Evolutionary conservation across 2,113 vertebrate genomes (phyloP).

Genomic region (Oreochromis tanganicae): DNA sequence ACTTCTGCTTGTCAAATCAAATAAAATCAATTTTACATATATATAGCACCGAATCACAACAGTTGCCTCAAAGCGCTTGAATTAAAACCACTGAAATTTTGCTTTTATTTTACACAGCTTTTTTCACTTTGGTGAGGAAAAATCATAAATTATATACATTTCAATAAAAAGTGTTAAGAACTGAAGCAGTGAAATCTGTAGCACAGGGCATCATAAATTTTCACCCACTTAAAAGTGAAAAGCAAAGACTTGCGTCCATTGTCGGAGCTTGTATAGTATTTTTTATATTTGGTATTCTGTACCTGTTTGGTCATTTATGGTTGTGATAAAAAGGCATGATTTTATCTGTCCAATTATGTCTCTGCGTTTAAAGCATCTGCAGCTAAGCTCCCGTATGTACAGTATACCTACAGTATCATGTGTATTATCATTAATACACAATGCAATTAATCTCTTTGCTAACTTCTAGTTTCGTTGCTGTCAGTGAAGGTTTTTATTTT

Average conservation of each 20-base stretch:
- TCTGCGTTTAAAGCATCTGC: background rate
- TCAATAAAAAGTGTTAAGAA: background rate
- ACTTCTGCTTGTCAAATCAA: background rate
- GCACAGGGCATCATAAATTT: background rate
- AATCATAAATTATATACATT: background rate
- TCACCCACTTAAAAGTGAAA: background rate
- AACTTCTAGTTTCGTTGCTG: background rate
- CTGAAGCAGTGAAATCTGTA: background rate
- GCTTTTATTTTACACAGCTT: background rate
- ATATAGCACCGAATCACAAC: background rate
- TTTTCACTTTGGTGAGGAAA: background rate
- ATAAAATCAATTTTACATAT: background rate
- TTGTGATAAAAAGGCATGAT: background rate
- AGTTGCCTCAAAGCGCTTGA: background rate
- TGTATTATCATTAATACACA: background rate
- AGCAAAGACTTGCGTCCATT: background rate
- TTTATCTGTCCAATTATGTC: background rate
- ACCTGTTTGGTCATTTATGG: background rate
- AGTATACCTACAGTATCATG: background rate
- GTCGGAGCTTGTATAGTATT: rapidly evolving
- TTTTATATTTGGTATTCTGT: background rate
- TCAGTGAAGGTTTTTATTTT: background rate
- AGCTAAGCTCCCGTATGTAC: background rate
- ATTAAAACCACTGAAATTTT: background rate
- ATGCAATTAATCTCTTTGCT: background rate